These are phyloP conservation scores for Echinometra lucunter DNA, from an alignment of 53 echinoderm and acorn worm genomes.

Conservation along the genomic window DNA sequence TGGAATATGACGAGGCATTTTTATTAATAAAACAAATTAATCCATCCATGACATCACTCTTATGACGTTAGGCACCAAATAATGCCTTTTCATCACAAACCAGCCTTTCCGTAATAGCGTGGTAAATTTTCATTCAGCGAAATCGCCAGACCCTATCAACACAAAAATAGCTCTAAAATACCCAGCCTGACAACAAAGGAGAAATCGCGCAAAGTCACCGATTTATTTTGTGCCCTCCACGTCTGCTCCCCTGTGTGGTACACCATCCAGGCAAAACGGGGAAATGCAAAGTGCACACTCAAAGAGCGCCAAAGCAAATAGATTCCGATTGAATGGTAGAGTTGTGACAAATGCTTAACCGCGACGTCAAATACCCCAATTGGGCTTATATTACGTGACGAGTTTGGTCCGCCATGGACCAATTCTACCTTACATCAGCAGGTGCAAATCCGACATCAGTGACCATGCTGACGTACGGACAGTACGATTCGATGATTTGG, in stretches of 20 bases:
- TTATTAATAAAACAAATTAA: too few species aligned
- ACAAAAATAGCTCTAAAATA: not conserved
- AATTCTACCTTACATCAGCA: not conserved
- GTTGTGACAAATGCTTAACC: not conserved
- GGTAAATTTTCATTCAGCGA: not conserved
- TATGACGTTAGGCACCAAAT: not conserved
- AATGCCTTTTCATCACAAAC: not conserved
- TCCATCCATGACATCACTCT: not conserved
- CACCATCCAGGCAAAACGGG: not conserved
- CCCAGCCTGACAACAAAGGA: not conserved
- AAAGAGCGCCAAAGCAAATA: slow-evolving; percentile 8
- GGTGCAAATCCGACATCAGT: not conserved
- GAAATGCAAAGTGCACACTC: not conserved
- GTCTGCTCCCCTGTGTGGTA: not conserved
- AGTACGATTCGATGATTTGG: not conserved
- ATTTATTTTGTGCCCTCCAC: not conserved
- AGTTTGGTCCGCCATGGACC: not conserved
- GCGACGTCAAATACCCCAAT: not conserved
- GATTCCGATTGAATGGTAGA: not conserved
- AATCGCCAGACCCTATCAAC: not conserved
- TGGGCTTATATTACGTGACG: not conserved
- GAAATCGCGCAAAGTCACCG: slow-evolving; percentile 31
- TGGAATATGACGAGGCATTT: too few species aligned
- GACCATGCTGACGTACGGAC: not conserved
- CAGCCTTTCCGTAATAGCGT: not conserved